Evolutionary conservation across 2,888 invertebrate genomes (phyloP).

Genomic region (Chloroclystis v-ata): DNA sequence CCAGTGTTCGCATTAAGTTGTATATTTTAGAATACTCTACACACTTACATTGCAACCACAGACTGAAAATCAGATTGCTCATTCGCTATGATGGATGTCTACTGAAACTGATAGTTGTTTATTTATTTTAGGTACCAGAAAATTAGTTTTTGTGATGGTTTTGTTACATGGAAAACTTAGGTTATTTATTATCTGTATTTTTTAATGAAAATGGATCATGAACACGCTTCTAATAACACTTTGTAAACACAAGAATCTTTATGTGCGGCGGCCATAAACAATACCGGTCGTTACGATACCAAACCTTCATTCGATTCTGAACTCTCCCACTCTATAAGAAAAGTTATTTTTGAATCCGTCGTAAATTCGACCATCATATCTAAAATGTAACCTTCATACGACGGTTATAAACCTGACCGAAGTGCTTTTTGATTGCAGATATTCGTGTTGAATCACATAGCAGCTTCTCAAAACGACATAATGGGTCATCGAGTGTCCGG

Average conservation of each 20-base stretch:
- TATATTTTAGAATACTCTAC: too few species aligned
- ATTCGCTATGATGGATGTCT: too few species aligned
- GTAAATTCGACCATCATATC: constrained; percentile 8
- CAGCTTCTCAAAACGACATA: constrained; percentile 82
- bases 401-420: constrained; percentile 8
- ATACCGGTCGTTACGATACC: constrained; percentile 24
- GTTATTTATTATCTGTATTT: constrained; percentile 9
- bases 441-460: constrained; percentile 80
- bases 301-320: constrained; percentile 10
- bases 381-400: constrained; percentile 6
- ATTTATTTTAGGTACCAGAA: not conserved
- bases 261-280: constrained; percentile 31
- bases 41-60: too few species aligned
- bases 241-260: constrained; percentile 37
- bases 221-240: constrained; percentile 39
- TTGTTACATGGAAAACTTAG: constrained; percentile 3
- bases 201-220: constrained; percentile 34
- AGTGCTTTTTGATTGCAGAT: constrained; percentile 63
- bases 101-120: too few species aligned
- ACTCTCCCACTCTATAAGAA: constrained; percentile 6
- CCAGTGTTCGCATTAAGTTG: too few species aligned
- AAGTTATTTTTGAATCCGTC: constrained; percentile 6
- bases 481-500: constrained; percentile 90
- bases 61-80: too few species aligned
- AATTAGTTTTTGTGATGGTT: not conserved